Evolutionary conservation across 2,888 invertebrate genomes (phyloP).

Genomic region (Gortyna flavago): DNA sequence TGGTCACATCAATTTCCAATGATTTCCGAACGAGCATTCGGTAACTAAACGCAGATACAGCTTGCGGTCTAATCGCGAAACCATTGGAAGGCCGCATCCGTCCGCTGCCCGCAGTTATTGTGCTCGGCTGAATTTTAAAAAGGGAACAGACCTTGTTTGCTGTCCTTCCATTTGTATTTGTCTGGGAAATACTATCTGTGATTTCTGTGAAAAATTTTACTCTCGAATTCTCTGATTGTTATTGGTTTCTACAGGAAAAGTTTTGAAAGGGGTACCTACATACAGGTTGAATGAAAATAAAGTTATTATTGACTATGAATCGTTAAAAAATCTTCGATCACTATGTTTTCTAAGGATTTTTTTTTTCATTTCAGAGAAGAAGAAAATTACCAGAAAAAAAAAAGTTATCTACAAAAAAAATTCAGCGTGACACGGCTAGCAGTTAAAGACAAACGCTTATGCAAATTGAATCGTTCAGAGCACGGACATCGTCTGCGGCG

Average conservation of each 20-base stretch:
- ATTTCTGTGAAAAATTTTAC: conserved; percentile 23
- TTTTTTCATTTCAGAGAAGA: background rate
- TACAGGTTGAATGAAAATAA: background rate
- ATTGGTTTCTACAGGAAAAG: background rate
- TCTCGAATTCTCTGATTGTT: background rate
- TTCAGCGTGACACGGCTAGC: conserved; percentile 4
- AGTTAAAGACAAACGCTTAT: conserved; percentile 77
- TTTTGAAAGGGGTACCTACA: background rate
- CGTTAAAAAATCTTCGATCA: background rate
- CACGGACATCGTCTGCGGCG: conserved; percentile 70
- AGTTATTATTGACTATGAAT: background rate
- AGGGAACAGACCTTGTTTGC: conserved; percentile 58
- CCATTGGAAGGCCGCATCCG: conserved; percentile 67
- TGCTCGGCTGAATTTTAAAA: conserved; percentile 71
- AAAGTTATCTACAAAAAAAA: conserved; percentile 31
- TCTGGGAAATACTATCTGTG: conserved; percentile 29
- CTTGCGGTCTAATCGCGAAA: conserved; percentile 68
- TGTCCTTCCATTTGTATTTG: conserved; percentile 41
- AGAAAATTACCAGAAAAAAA: background rate
- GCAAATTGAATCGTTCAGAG: conserved; percentile 79
- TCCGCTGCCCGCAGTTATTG: conserved; percentile 63
- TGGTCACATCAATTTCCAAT: conserved; percentile 46
- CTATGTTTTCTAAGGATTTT: background rate
- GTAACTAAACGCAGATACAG: conserved; percentile 54
- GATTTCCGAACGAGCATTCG: conserved; percentile 46